Evolutionary conservation across 2,113 vertebrate genomes (phyloP).

Genomic region (Catharus fuscescens): DNA sequence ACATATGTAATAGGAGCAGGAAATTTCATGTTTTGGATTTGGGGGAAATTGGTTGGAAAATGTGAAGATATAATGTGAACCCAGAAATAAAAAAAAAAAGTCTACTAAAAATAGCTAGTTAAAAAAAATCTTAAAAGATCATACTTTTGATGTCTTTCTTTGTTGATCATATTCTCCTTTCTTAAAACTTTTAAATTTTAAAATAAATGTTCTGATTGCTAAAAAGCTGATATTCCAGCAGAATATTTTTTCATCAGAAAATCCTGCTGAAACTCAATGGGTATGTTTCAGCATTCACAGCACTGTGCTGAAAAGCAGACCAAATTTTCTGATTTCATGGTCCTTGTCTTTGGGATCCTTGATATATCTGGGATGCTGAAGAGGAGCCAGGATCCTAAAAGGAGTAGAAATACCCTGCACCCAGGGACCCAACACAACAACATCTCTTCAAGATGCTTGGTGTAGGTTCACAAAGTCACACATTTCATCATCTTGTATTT

Average conservation of each 20-base stretch:
- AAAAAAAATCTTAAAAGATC: not conserved
- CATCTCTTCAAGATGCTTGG: not conserved
- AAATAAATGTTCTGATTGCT: not conserved
- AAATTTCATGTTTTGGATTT: not conserved
- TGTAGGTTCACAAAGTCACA: not conserved
- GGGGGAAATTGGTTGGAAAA: not conserved
- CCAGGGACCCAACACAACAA: not conserved
- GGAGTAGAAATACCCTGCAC: not conserved
- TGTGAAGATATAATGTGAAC: not conserved
- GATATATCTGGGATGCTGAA: not conserved
- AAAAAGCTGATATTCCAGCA: not conserved
- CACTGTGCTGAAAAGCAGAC: not conserved
- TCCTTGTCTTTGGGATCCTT: not conserved
- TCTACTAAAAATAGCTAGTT: not conserved
- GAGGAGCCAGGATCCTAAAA: not conserved
- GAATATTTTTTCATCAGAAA: not conserved
- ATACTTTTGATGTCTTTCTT: not conserved
- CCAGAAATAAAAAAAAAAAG: not conserved
- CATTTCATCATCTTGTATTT: not conserved
- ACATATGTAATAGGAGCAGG: fast-evolving
- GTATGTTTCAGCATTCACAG: not conserved
- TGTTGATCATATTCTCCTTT: not conserved
- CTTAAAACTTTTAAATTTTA: too few species aligned
- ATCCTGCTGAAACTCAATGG: not conserved
- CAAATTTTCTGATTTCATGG: not conserved